These are phyloP conservation scores for Telenomus remus DNA, from an alignment of 1,140 invertebrate genomes.

Conservation along the genomic window DNA sequence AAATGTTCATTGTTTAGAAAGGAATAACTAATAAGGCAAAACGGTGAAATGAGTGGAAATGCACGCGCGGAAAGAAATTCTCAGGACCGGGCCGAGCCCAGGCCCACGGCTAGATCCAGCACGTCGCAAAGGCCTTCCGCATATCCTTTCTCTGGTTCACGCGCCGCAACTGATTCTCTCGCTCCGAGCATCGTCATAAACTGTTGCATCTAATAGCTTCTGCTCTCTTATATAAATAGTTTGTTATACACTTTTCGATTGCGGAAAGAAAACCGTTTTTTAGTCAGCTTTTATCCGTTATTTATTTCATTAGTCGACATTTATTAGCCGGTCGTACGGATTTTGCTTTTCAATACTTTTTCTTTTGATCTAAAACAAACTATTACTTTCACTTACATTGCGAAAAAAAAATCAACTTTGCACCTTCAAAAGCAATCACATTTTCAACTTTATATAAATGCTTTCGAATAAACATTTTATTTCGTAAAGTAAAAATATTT, in stretches of 20 bases:
- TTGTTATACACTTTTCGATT: conserved; percentile 7
- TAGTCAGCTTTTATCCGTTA: not conserved
- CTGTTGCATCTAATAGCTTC: conserved; percentile 24
- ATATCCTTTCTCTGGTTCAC: conserved; percentile 53
- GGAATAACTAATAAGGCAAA: conserved; percentile 39
- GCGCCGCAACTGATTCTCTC: conserved; percentile 18
- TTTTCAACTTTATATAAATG: too few species aligned
- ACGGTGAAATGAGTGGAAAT: conserved; percentile 40
- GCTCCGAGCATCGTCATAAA: conserved; percentile 24
- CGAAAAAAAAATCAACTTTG: too few species aligned
- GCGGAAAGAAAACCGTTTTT: not conserved
- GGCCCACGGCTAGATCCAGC: conserved; percentile 29
- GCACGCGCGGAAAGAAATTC: conserved; percentile 45
- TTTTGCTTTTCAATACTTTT: too few species aligned
- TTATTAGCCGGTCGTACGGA: too few species aligned
- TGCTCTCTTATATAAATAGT: conserved; percentile 18
- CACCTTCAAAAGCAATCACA: too few species aligned
- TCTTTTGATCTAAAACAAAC: too few species aligned
- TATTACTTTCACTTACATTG: too few species aligned
- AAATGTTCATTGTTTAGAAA: conserved; percentile 40
- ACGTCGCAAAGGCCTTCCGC: conserved; percentile 38
- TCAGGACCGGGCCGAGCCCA: conserved; percentile 44
- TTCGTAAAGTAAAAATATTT: too few species aligned
- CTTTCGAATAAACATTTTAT: too few species aligned
- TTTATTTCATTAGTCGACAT: too few species aligned